Conservation (phyloP, 2,797 vertebrate genomes). For the Gobio occitaniae region DNA sequence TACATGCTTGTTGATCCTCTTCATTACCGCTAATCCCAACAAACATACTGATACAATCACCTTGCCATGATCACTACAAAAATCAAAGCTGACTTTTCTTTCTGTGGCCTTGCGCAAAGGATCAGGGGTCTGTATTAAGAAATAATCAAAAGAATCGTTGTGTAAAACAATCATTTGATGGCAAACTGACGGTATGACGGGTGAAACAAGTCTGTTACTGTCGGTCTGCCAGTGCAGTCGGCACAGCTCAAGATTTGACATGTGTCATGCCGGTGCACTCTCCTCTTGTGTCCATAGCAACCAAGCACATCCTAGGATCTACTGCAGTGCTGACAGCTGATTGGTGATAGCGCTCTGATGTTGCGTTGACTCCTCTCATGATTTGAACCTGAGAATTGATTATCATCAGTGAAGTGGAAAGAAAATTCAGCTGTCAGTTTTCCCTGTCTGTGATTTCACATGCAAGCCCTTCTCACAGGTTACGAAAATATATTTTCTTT, state of each 20-base stretch:
- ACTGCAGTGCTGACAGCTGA: conserved; percentile 69
- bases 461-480: neutral
- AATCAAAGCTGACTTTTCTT: conserved; percentile 71
- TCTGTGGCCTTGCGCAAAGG: conserved; percentile 1
- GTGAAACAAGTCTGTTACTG: conserved; percentile 51
- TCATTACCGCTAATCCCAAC: conserved; percentile 75
- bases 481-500: neutral
- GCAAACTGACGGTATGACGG: conserved; percentile 62
- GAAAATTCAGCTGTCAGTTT: conserved; percentile 43
- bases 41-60: conserved; percentile 68
- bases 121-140: conserved; percentile 50
- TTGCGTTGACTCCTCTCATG: conserved; percentile 57
- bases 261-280: conserved; percentile 60
- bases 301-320: conserved; percentile 64
- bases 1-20: conserved; percentile 58
- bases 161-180: conserved; percentile 68
- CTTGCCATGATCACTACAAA: conserved; percentile 65
- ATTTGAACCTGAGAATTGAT: conserved; percentile 50
- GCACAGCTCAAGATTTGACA: conserved; percentile 63
- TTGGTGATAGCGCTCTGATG: conserved; percentile 71
- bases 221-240: conserved; percentile 16
- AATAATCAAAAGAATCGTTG: conserved; percentile 71
- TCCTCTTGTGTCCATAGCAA: conserved; percentile 76
- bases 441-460: conserved; percentile 1
- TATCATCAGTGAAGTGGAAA: conserved; percentile 37